Conservation (phyloP, 2,888 invertebrate genomes). For the Coenonympha arcania region DNA sequence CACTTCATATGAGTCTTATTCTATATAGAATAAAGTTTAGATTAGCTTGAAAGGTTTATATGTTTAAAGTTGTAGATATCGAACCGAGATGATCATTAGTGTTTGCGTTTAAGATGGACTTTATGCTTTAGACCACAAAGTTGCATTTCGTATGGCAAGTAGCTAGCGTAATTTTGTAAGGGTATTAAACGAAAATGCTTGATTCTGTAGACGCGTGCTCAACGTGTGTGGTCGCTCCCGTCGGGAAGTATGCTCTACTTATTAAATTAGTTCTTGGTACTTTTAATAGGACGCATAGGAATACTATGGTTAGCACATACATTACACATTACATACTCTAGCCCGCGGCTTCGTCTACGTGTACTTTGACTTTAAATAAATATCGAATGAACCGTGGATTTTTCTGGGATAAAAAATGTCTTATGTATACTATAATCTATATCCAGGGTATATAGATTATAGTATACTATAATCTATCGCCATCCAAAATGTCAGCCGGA, state of each 20-base stretch:
- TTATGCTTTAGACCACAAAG: background rate
- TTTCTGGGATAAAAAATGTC: no score
- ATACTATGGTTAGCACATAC: slow-evolving; percentile 1
- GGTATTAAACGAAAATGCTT: slow-evolving; percentile 30
- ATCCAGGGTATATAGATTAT: no score
- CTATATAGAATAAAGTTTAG: background rate
- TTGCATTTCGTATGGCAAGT: slow-evolving; percentile 7
- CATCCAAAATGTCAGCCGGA: no score
- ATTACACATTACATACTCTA: no score
- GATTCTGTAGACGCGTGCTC: slow-evolving; percentile 29
- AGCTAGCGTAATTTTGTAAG: slow-evolving; percentile 19
- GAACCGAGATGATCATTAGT: background rate
- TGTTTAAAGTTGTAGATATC: background rate
- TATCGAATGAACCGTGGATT: no score
- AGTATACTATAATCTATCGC: no score
- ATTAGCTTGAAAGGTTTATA: background rate
- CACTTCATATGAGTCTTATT: background rate
- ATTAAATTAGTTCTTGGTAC: slow-evolving; percentile 20
- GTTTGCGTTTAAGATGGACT: background rate
- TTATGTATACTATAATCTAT: no score
- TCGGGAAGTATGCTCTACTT: slow-evolving; percentile 31
- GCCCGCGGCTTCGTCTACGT: no score
- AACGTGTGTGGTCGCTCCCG: slow-evolving; percentile 35
- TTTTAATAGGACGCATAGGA: slow-evolving; percentile 11
- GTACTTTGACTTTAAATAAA: no score